Base-by-base conservation (phyloP, 2,113 vertebrate species). In the Oreotrochilus melanogaster region DNA sequence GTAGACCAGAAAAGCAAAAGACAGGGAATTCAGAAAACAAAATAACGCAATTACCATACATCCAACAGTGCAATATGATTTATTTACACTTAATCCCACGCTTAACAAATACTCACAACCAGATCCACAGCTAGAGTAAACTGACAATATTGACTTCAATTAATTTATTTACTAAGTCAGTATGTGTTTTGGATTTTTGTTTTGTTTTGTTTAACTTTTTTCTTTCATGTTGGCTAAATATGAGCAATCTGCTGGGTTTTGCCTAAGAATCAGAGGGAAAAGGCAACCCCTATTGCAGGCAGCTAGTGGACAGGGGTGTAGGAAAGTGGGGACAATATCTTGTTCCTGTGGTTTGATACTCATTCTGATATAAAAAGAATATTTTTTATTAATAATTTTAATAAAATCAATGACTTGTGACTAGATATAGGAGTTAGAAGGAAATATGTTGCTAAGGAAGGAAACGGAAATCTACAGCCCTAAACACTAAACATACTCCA, bases 21-120 rank as follows among this genome's bases (percentile, higher is more conserved):
- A 69, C 51, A 78, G 66, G 62, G 74, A 94, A 93, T 81, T 74
- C 64, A 87, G 66, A 85, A 93, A 95, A 90, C 75, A 95, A 94
- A 95, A 95, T 60, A 92, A 92, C 35, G 24, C 47, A 82, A 87
- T 95, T 93, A 69, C 30, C 22, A 31, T 33, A 69, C 17, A 82
- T 93, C 69, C 79, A 94, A 35, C 51, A 45, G n/a, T 74, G 62
- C 47, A 64, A 37, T 81, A 74, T 61, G 17, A 87, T 88, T 88
- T 95, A 91, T 93, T 93, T 78, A 71, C 33, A 56, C 54, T 89
- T 84, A 79, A 69, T 72, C 58, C 45, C 28, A 35, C 19, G 27
- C 28, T 92, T 95, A 85, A 79, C 28, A 61, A 93, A 78, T 82
- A 58, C 19, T 73, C 47, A 54, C 22, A 50, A 25, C 23, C 58